phyloP scores from a whole-genome alignment of 2,797 vertebrate species.

The Synanceia verrucosa region DNA sequence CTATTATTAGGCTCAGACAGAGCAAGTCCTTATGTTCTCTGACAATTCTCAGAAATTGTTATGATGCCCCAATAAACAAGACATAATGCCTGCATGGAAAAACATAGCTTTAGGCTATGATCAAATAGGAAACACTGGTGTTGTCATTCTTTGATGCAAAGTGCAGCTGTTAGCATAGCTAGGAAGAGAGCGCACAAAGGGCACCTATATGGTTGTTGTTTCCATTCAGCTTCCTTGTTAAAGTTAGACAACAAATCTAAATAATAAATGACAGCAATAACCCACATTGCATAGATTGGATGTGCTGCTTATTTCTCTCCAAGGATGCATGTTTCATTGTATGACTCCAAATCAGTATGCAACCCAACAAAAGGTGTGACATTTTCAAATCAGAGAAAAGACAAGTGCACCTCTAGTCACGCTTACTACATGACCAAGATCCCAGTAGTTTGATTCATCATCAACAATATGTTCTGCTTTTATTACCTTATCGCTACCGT shows the following conservation, averaged over 20 bases:
- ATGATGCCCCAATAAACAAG: slow-evolving; percentile 33
- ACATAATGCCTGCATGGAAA: slow-evolving; percentile 18
- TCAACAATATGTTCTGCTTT: neutral
- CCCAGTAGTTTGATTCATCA: neutral
- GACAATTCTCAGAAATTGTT: slow-evolving; percentile 44
- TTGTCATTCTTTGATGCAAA: slow-evolving; percentile 35
- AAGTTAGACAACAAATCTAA: neutral
- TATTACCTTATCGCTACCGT: neutral
- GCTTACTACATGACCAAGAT: neutral
- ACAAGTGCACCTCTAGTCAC: neutral
- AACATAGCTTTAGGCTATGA: slow-evolving; percentile 29
- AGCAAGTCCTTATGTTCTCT: slow-evolving; percentile 34
- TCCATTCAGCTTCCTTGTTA: slow-evolving; percentile 7
- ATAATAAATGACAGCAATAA: slow-evolving; percentile 16
- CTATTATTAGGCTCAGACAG: slow-evolving; percentile 52
- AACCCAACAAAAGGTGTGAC: slow-evolving; percentile 11
- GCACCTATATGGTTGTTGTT: slow-evolving; percentile 10
- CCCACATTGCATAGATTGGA: neutral
- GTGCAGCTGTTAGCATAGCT: neutral
- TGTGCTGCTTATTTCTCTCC: slow-evolving; percentile 7
- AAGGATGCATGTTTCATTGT: slow-evolving; percentile 8
- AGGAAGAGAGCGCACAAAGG: slow-evolving; percentile 14
- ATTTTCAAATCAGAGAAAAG: neutral
- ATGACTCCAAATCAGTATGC: neutral
- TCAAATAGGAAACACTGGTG: slow-evolving; percentile 23